Evolutionary conservation across 1,140 invertebrate genomes (phyloP).

Genomic region (Epicauta chinensis): DNA sequence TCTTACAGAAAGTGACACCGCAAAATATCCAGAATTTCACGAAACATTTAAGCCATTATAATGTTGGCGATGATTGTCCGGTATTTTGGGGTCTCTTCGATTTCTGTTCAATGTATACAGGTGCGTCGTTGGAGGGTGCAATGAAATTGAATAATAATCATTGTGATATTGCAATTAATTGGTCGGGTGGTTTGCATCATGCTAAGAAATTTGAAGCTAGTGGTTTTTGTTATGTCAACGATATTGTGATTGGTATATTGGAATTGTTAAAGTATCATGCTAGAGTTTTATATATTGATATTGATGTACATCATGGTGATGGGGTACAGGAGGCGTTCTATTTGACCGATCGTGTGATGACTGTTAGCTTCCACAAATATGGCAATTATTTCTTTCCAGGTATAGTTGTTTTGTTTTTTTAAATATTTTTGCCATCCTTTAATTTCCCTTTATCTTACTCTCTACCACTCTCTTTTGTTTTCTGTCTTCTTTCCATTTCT

Average conservation of each 20-base stretch:
- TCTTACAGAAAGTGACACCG: conserved; percentile 91
- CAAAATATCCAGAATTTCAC: conserved; percentile 93
- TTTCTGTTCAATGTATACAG: conserved; percentile 97
- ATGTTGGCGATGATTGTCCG: conserved; percentile 98
- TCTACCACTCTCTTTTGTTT: too few relatives aligned
- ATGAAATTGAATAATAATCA: conserved; percentile 89
- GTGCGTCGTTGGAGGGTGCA: conserved; percentile 91
- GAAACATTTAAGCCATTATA: conserved; percentile 88
- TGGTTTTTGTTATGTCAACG: conserved; percentile 95
- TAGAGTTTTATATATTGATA: conserved; percentile 96
- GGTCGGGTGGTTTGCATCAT: conserved; percentile 98
- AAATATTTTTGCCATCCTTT: too few relatives aligned
- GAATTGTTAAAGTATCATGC: conserved; percentile 94
- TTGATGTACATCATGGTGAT: conserved; percentile 99
- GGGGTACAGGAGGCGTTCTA: conserved; percentile 99
- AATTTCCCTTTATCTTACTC: too few relatives aligned
- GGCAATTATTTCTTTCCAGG: conserved; percentile 95
- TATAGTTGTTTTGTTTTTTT: conserved; percentile 3
- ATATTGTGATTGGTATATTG: conserved; percentile 97
- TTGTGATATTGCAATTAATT: conserved; percentile 98
- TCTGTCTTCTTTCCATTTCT: too few relatives aligned
- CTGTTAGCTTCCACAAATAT: conserved; percentile 98
- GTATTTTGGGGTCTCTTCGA: conserved; percentile 98
- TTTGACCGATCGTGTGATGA: conserved; percentile 97
- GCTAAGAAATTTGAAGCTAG: conserved; percentile 99